These are phyloP conservation scores for Lutjanus argentimaculatus DNA, from an alignment of 2,797 vertebrate genomes.

Conservation along the genomic window DNA sequence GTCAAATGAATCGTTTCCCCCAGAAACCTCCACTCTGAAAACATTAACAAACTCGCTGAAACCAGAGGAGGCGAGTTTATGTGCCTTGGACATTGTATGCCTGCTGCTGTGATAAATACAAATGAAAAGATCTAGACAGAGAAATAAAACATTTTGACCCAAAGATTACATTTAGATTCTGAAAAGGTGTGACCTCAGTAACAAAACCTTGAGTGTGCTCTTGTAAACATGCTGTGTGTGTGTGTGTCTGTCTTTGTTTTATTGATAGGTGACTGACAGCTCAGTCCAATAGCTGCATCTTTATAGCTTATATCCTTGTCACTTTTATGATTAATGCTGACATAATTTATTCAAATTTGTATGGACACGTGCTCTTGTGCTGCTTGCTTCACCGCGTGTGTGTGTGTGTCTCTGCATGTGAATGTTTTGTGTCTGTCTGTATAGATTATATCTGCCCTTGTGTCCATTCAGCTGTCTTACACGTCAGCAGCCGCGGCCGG, in stretches of 20 bases:
- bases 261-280: conserved; percentile 39
- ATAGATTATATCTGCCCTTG: conserved; percentile 16
- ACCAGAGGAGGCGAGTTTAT: conserved; percentile 4
- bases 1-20: conserved; percentile 57
- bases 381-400: neutral
- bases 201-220: neutral
- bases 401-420: neutral
- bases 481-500: neutral
- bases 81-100: neutral
- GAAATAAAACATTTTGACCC: neutral
- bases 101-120: neutral
- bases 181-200: neutral
- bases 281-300: conserved; percentile 55
- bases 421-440: neutral
- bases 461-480: conserved; percentile 34
- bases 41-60: conserved; percentile 26
- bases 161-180: neutral
- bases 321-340: conserved; percentile 63
- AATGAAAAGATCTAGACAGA: neutral
- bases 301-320: conserved; percentile 65
- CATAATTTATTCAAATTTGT: conserved; percentile 40
- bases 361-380: neutral
- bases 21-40: conserved; percentile 44
- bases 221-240: neutral
- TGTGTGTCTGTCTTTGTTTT: conserved; percentile 1